A percentile compares a stretch with the other conserved stretches of the same genome.
Conservation (phyloP, 37 sponge, comb jelly and placozoan genomes). For the Aphrocallistes beatrix region DNA sequence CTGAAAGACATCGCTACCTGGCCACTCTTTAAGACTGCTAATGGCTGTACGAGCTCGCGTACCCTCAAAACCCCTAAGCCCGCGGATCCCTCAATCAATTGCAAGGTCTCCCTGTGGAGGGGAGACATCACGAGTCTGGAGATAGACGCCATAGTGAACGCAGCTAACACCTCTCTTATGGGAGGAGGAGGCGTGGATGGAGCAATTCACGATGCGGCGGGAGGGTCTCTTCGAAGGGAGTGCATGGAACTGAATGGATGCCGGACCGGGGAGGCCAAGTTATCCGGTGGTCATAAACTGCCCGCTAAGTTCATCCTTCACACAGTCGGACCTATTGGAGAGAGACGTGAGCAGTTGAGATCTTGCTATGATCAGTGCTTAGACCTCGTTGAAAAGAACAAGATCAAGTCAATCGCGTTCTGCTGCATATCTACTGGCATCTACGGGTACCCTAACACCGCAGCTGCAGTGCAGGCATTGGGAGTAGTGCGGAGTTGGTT, state of each 20-base stretch:
- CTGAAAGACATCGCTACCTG: slow-evolving; percentile 45
- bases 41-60: not conserved
- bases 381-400: slow-evolving; percentile 35
- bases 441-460: slow-evolving; percentile 70
- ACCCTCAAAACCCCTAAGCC: not conserved
- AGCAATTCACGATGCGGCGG: slow-evolving; percentile 76
- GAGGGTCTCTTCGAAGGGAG: slow-evolving; percentile 41
- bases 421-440: slow-evolving; percentile 82
- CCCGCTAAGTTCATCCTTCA: slow-evolving; percentile 84
- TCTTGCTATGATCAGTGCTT: slow-evolving; percentile 58
- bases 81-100: slow-evolving; percentile 26
- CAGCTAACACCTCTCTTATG: slow-evolving; percentile 75
- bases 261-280: slow-evolving; percentile 53
- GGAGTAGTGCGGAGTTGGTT: slow-evolving; percentile 53
- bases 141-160: slow-evolving; percentile 95
- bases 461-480: slow-evolving; percentile 68
- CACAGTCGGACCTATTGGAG: slow-evolving; percentile 70
- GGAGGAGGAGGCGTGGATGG: slow-evolving; percentile 97
- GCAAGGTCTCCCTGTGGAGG: slow-evolving; percentile 67
- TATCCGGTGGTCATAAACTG: slow-evolving; percentile 48
- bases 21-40: slow-evolving; percentile 9
- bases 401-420: slow-evolving; percentile 74
- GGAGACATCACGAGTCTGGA: slow-evolving; percentile 84
- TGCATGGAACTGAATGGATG: slow-evolving; percentile 56
- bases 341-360: slow-evolving; percentile 19